These are phyloP conservation scores for Charina bottae DNA, from an alignment of 2,113 vertebrate species.

Conservation along the genomic window DNA sequence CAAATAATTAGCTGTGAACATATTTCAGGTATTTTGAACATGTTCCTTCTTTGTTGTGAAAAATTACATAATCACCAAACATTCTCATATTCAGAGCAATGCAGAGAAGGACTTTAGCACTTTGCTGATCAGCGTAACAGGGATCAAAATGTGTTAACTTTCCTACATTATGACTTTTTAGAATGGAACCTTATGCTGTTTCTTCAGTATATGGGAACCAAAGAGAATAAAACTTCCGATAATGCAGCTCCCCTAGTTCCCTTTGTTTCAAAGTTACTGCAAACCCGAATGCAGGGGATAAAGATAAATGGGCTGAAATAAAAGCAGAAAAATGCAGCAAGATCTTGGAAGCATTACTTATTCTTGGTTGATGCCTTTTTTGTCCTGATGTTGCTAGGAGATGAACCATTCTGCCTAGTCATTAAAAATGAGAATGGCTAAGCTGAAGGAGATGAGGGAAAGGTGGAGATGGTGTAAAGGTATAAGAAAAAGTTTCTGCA, in stretches of 20 bases:
- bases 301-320: constrained; percentile 24
- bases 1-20: not conserved
- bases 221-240: constrained; percentile 1
- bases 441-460: constrained; percentile 17
- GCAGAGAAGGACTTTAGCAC: not conserved
- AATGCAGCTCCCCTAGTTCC: not conserved
- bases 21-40: not conserved
- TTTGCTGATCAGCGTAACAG: not conserved
- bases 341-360: constrained; percentile 60
- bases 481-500: constrained; percentile 5
- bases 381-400: constrained; percentile 62
- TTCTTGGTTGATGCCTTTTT: constrained; percentile 59
- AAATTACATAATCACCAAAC: not conserved
- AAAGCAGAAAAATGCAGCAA: constrained; percentile 15
- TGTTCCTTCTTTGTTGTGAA: not conserved
- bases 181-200: not conserved
- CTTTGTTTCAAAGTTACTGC: constrained; percentile 21
- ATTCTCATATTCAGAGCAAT: not conserved
- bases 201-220: constrained; percentile 10
- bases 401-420: constrained; percentile 34
- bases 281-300: constrained; percentile 35
- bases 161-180: not conserved
- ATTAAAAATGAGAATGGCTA: constrained; percentile 41
- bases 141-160: not conserved
- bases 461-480: constrained; percentile 21